phyloP scores from a whole-genome alignment of 2,797 vertebrate genomes.

The Eidolon dupreanum region DNA sequence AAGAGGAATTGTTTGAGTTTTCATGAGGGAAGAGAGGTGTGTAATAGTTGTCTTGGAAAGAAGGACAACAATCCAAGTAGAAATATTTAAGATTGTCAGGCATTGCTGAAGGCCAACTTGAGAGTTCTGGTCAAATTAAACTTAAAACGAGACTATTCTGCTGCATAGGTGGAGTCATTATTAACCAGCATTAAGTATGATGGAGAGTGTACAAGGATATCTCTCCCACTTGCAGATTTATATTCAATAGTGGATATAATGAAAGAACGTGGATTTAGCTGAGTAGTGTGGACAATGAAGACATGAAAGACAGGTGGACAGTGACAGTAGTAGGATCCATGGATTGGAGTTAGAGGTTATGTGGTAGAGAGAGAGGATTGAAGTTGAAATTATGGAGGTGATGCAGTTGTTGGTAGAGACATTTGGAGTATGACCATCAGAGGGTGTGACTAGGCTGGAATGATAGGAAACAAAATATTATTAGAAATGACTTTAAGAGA shows the following conservation, averaged over 20 bases:
- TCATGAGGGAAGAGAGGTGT: neutral
- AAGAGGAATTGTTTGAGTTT: neutral
- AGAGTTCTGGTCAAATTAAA: slow-evolving; percentile 22
- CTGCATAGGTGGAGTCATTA: neutral
- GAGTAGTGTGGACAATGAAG: neutral
- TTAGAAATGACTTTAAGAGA: neutral
- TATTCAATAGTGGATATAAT: neutral
- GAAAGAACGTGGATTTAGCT: neutral
- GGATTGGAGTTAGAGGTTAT: neutral
- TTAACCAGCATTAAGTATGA: neutral
- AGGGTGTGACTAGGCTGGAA: neutral
- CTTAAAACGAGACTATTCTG: neutral
- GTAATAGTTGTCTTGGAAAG: neutral
- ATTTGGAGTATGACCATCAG: neutral
- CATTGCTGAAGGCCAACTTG: neutral
- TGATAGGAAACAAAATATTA: neutral
- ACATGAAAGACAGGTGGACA: neutral
- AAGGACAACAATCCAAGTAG: neutral
- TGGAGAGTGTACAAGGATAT: neutral
- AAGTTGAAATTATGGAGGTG: neutral
- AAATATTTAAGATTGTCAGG: slow-evolving; percentile 2
- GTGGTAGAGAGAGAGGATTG: neutral
- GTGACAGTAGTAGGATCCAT: neutral
- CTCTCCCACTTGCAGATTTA: neutral
- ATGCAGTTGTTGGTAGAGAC: neutral